Evolutionary conservation across 64 coral and sea anemone genomes (phyloP), one percentile per base, ranked within the genome.

Genomic region (Trachythela sp.): DNA sequence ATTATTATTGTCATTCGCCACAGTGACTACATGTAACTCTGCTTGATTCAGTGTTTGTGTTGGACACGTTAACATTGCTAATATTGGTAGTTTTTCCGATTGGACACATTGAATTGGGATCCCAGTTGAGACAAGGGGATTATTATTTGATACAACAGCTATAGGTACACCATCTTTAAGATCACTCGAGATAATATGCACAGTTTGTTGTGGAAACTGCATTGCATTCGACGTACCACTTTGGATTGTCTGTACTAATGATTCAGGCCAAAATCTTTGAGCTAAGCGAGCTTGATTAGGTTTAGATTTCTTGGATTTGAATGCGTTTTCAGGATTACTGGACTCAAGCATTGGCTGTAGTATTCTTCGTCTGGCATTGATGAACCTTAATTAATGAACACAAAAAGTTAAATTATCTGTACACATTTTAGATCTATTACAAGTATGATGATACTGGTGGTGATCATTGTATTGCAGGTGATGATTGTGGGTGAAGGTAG

Each of bases 181-280:
- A 29, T 80, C 75, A 80, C 7, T 80, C 20, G 75, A 30, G 13
- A 80, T 80, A 4, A 80, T 20, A 39, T 80, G 75, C 13, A 80
- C 37, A 35, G 75, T 80, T 80, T 80, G 75, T 39, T 35, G 31
- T 15, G 75, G 75, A 36, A 80, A 80, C 26, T 80, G 75, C 15
- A 80, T 37, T 37, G 75, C 30, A 80, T 22, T 80, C 9, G 75
- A 15, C 7, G 4, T 30, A 34, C 75, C 75, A 64, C 26, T 26
- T 80, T 80, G 75, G 20, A 80, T 80, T 30, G 75, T 80, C 2
- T 80, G 75, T 9, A 80, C 75, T 10, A 80, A 39, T 39, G 75
- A 80, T 35, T 80, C 75, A 34, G 75, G 75, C 75, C 75, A 80
- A 80, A 80, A 80, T 36, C 75, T 80, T 80, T 80, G 75, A 2